Evolutionary conservation across 2,113 vertebrate species (phyloP).

Genomic region (Corvus hawaiiensis): DNA sequence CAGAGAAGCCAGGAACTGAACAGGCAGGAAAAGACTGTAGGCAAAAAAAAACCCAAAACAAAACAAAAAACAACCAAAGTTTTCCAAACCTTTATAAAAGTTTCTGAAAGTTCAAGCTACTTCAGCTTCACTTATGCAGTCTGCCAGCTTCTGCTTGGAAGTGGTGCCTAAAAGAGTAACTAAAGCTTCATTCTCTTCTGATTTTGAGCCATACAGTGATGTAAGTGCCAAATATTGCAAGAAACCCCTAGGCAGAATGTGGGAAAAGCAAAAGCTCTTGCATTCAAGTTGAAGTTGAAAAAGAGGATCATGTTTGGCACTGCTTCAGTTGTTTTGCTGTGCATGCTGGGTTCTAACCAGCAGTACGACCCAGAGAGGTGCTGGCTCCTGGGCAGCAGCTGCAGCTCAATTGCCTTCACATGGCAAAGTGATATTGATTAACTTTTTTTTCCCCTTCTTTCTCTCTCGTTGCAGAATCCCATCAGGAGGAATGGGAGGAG

Average conservation of each 20-base stretch:
- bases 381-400: neutral
- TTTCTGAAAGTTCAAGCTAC: neutral
- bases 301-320: neutral
- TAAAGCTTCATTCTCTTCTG: neutral
- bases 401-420: neutral
- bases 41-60: neutral
- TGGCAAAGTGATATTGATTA: neutral
- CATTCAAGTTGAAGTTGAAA: neutral
- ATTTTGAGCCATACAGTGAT: neutral
- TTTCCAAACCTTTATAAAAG: neutral
- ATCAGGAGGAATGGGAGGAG: conserved; percentile 3
- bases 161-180: neutral
- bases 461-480: conserved; percentile 46
- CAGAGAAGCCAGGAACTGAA: neutral
- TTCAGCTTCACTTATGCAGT: neutral
- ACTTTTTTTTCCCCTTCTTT: neutral
- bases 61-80: neutral
- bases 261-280: neutral
- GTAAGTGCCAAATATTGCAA: neutral
- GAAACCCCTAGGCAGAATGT: neutral
- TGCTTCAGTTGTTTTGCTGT: neutral
- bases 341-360: neutral
- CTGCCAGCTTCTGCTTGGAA: neutral
- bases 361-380: neutral
- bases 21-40: neutral